phyloP scores from a whole-genome alignment of 2,888 invertebrate species.

The Blastobasis adustella region DNA sequence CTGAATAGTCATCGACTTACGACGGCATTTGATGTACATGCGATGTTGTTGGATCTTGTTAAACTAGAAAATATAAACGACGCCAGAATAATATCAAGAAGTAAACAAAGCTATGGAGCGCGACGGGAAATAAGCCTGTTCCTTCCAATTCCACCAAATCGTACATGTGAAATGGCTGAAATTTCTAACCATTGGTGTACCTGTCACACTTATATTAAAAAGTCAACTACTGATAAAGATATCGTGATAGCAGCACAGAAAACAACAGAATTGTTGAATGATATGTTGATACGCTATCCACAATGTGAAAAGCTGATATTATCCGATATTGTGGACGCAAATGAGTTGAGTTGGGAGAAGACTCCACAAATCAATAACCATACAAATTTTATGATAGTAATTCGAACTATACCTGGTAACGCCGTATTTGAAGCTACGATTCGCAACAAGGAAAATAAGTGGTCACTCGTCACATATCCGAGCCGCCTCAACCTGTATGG shows the following conservation, averaged over 20 bases:
- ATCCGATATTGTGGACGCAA: slow-evolving; percentile 22
- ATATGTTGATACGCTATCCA: slow-evolving; percentile 65
- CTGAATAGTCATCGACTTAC: slow-evolving; percentile 79
- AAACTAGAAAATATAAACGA: slow-evolving; percentile 40
- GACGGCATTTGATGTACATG: slow-evolving; percentile 82
- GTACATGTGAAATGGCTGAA: slow-evolving; percentile 82
- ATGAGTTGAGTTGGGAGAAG: slow-evolving; percentile 52
- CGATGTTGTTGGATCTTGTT: slow-evolving; percentile 80
- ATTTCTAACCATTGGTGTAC: slow-evolving; percentile 88
- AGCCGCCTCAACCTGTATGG: slow-evolving; percentile 83
- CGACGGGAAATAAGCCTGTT: slow-evolving; percentile 82
- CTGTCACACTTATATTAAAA: slow-evolving; percentile 76
- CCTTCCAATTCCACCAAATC: slow-evolving; percentile 74
- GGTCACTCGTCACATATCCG: slow-evolving; percentile 77
- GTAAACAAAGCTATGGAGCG: slow-evolving; percentile 27
- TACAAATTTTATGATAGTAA: slow-evolving; percentile 73
- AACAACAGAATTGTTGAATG: slow-evolving; percentile 78
- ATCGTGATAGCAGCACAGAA: slow-evolving; percentile 73
- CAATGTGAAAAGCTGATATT: slow-evolving; percentile 77
- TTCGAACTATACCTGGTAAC: slow-evolving; percentile 75
- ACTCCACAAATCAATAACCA: slow-evolving; percentile 21
- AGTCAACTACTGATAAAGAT: slow-evolving; percentile 58
- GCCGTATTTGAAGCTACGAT: slow-evolving; percentile 85
- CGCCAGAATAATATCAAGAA: slow-evolving; percentile 24
- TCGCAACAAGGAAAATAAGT: slow-evolving; percentile 23